Evolutionary conservation across 2,113 vertebrate genomes (phyloP).

Genomic region (Dinomys branickii): DNA sequence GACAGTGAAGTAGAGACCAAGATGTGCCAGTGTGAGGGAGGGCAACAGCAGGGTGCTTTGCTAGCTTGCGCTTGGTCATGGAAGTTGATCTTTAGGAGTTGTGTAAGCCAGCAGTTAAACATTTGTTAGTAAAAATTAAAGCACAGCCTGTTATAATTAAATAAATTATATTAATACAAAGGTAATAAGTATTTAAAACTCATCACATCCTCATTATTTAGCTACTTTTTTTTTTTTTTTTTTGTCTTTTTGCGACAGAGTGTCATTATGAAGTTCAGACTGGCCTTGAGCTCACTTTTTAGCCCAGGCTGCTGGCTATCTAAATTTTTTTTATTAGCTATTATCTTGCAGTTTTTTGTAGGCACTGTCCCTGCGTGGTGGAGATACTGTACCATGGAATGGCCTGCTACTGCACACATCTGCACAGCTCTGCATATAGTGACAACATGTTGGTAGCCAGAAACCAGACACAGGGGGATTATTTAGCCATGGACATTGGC

Average conservation of each 20-base stretch:
- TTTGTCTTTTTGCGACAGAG: too few species aligned
- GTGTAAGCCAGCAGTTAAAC: not conserved
- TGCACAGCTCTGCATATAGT: not conserved
- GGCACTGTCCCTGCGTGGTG: not conserved
- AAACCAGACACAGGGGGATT: not conserved
- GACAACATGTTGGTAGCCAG: not conserved
- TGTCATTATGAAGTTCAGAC: too few species aligned
- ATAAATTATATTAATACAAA: not conserved
- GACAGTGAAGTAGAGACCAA: not conserved
- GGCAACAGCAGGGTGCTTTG: not conserved
- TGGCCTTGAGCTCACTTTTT: too few species aligned
- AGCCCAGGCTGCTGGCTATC: too few species aligned
- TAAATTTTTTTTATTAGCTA: not conserved
- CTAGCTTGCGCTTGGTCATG: not conserved
- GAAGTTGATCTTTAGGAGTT: not conserved
- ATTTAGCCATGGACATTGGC: too few species aligned
- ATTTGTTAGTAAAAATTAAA: slow-evolving; percentile 25
- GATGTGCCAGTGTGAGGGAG: not conserved
- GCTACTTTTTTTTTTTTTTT: too few species aligned
- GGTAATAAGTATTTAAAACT: not conserved
- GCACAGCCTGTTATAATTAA: slow-evolving; percentile 2
- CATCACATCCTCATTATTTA: not conserved
- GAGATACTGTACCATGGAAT: not conserved
- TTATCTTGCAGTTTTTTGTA: not conserved
- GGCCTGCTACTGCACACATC: too few species aligned